phyloP scores from a whole-genome alignment of 2,888 invertebrate species.

The Drosophila diplacantha region DNA sequence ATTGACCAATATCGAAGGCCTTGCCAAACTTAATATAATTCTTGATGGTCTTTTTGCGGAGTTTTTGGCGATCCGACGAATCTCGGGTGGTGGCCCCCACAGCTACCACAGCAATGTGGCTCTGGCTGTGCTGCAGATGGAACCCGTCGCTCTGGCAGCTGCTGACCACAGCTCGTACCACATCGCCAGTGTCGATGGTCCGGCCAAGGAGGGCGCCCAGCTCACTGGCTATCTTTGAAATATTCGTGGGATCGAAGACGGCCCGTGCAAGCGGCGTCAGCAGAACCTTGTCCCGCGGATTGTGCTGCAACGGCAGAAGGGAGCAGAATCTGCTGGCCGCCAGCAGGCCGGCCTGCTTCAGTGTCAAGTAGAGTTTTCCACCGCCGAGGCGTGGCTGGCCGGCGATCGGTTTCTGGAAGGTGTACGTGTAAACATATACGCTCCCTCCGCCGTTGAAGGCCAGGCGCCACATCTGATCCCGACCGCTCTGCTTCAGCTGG shows the following conservation, averaged over 20 bases:
- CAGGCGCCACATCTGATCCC: conserved; percentile 49
- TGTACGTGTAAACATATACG: conserved; percentile 44
- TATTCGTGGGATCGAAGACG: conserved; percentile 45
- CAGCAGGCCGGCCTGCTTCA: conserved; percentile 55
- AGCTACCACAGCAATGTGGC: conserved; percentile 51
- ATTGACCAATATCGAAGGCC: conserved; percentile 23
- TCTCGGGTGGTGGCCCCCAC: conserved; percentile 33
- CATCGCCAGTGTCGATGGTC: conserved; percentile 21
- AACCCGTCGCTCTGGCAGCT: conserved; percentile 61
- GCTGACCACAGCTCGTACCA: conserved; percentile 51
- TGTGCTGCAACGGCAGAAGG: conserved; percentile 16
- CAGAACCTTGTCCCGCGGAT: conserved; percentile 40
- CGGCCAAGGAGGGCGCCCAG: conserved; percentile 6
- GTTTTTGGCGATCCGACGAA: conserved; percentile 26
- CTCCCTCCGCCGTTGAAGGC: conserved; percentile 35
- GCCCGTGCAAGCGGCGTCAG: conserved; percentile 54
- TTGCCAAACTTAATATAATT: conserved; percentile 46
- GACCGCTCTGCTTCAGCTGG: conserved; percentile 40
- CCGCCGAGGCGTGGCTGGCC: conserved; percentile 47
- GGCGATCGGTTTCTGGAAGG: conserved; percentile 39
- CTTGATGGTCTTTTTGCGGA: conserved; percentile 31
- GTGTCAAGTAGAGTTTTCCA: conserved; percentile 48
- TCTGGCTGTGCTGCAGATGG: conserved; percentile 47
- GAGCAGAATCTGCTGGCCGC: conserved; percentile 43
- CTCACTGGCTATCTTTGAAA: conserved; percentile 39